Percentiles rank a stretch among this genome's conserved stretches.
These are phyloP conservation scores for Caenorhabditis auriculariae DNA, from an alignment of 2,888 invertebrate genomes.

Conservation along the genomic window DNA sequence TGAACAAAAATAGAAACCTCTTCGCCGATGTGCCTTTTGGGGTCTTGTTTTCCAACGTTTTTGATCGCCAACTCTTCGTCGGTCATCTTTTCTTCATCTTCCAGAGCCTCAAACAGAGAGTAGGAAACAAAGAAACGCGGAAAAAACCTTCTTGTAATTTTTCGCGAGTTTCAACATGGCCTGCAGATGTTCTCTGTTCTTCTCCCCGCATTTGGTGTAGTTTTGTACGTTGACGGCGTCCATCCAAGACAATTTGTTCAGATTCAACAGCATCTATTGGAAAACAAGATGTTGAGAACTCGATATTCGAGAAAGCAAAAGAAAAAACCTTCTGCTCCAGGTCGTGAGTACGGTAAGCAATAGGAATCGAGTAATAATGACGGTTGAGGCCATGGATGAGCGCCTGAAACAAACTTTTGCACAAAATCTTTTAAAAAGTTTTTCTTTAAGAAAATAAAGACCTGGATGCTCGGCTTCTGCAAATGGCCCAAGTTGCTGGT, in stretches of 20 bases:
- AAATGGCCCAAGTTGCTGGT: constrained; percentile 97
- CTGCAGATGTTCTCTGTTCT: constrained; percentile 89
- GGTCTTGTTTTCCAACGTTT: constrained; percentile 93
- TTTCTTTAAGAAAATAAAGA: constrained; percentile 1
- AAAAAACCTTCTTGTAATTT: constrained; percentile 83
- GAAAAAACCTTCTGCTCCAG: constrained; percentile 81
- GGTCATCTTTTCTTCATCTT: constrained; percentile 99
- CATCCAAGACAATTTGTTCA: constrained; percentile 99
- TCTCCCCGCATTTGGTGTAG: constrained; percentile 83
- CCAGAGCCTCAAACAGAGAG: constrained; percentile 74
- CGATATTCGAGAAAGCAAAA: neutral
- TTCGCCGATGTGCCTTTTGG: constrained; percentile 97
- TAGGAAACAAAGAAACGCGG: neutral
- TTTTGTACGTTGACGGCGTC: constrained; percentile 87
- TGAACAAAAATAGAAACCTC: constrained; percentile 67
- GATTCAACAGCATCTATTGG: constrained; percentile 90
- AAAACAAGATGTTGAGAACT: constrained; percentile 8
- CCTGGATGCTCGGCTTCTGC: constrained; percentile 93
- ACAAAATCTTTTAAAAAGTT: neutral
- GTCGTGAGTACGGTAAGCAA: constrained; percentile 98
- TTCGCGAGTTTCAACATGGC: constrained; percentile 96
- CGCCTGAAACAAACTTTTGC: constrained; percentile 69
- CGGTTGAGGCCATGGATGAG: constrained; percentile 96
- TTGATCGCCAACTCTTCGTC: constrained; percentile 98
- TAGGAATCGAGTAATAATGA: constrained; percentile 98